Evolutionary conservation across 2,888 invertebrate genomes (phyloP), one percentile per base, ranked within the genome.

Genomic region (Rhagonycha lutea): DNA sequence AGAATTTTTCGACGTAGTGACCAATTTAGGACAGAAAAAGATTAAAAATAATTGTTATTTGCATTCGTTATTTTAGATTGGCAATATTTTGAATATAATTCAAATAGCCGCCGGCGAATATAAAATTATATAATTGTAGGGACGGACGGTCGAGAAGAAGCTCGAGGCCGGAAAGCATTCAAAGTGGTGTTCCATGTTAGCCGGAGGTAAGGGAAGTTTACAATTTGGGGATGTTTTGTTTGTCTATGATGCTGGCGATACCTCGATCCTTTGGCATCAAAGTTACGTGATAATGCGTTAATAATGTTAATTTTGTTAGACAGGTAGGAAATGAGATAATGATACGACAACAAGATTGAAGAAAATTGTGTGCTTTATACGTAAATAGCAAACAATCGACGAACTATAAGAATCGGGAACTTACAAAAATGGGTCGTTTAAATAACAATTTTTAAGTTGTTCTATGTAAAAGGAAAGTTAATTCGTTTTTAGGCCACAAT

Each of bases 251-350:
- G 74, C 63, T 70, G 74, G 74, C 63, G 73, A 73, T 78, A 73
- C 69, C 72, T 78, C 75, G 72, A 78, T 78, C 72, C 73, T 74
- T 71, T 18, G 76, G 71, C 76, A 74, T 70, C 75, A 76, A 80
- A 81, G 78, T 80, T 82, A 79, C 80, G 82, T 80, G 82, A 81
- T 82, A 80, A 82, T 81, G 80, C 82, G 81, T 80, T 81, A 81
- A 82, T 81, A 80, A 80, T 79, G 80, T 82, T 82, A 80, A 78
- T 79, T 78, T 78, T 74, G 72, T 72, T 47, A 77, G 79, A 80
- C 82, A 81, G 82, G 80, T 80, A 73, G 79, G 75, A 78, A 75
- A 75, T 76, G 73, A 68, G 72, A 73, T 77, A 77, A 74, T 74
- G 77, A 78, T 73, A 70, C 72, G 70, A 68, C 74, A 79, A 76